Percentiles rank a stretch among this genome's conserved stretches.
phyloP scores from a whole-genome alignment of 2,888 invertebrate genomes.

The Escarpia spicata region DNA sequence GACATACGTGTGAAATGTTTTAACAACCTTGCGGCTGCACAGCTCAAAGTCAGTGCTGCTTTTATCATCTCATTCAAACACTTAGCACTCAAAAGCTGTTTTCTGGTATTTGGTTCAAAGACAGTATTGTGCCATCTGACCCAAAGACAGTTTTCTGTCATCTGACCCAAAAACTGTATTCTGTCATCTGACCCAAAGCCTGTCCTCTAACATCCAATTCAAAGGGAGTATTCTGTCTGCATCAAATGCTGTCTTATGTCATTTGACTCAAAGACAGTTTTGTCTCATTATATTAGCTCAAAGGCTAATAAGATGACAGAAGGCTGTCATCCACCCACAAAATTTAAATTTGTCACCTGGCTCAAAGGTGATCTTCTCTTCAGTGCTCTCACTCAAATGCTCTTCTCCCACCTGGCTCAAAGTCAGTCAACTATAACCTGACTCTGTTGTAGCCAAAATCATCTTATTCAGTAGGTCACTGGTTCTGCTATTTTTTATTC shows the following conservation, averaged over 20 bases:
- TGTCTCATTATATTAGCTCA: not conserved
- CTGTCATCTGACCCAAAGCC: not conserved
- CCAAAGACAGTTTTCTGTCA: not conserved
- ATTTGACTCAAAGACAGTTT: not conserved
- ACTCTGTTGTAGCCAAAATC: not conserved
- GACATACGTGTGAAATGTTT: constrained; percentile 85
- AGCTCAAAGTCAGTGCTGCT: constrained; percentile 75
- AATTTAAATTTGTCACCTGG: not conserved
- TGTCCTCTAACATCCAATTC: not conserved
- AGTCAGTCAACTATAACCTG: not conserved
- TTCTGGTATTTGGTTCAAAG: not conserved
- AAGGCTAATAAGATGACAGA: not conserved
- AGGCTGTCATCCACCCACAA: no score
- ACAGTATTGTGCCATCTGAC: not conserved
- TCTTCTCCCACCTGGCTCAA: not conserved
- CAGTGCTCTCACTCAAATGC: not conserved
- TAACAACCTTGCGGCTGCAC: constrained; percentile 92
- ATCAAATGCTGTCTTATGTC: not conserved
- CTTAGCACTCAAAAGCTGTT: not conserved
- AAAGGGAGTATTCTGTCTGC: not conserved
- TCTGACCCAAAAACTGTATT: not conserved
- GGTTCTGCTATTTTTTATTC: not conserved
- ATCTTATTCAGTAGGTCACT: no score
- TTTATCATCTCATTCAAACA: not conserved
- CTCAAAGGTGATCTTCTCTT: not conserved